Evolutionary conservation across 2,888 invertebrate genomes (phyloP).

Genomic region (Lepidochrysops patricia): DNA sequence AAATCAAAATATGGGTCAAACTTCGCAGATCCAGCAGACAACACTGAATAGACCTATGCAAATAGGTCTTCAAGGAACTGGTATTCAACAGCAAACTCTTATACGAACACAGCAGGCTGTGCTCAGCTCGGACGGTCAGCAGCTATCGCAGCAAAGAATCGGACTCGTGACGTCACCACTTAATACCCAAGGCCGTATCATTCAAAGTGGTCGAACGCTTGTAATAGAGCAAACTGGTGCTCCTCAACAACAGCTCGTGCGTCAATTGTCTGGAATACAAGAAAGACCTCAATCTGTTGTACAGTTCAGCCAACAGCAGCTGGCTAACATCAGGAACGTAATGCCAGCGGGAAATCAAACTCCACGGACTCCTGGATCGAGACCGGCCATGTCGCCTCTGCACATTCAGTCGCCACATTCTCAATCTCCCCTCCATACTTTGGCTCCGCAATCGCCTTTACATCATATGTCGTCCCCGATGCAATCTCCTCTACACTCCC

Average conservation of each 20-base stretch:
- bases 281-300: constrained; percentile 47
- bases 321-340: constrained; percentile 32
- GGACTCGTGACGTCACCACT: constrained; percentile 58
- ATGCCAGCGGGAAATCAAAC: constrained; percentile 37
- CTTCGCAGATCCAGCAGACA: constrained; percentile 57
- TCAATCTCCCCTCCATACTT: constrained; percentile 34
- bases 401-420: constrained; percentile 53
- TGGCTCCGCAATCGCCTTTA: constrained; percentile 36
- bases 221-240: constrained; percentile 60
- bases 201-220: constrained; percentile 55
- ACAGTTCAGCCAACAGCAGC: constrained; percentile 52
- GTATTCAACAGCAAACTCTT: constrained; percentile 54
- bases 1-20: constrained; percentile 62
- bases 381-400: constrained; percentile 59
- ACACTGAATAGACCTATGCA: constrained; percentile 61
- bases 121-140: constrained; percentile 49
- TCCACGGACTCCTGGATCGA: constrained; percentile 39
- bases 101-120: constrained; percentile 57
- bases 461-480: constrained; percentile 46
- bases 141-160: constrained; percentile 49
- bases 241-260: constrained; percentile 50
- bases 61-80: constrained; percentile 46
- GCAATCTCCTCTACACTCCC: constrained; percentile 60
- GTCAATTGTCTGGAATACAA: constrained; percentile 47
- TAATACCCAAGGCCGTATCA: constrained; percentile 45